A percentile compares a stretch with the other conserved stretches of the same genome.
phyloP scores from a whole-genome alignment of 2,797 vertebrate species.

The Lagorchestes hirsutus region DNA sequence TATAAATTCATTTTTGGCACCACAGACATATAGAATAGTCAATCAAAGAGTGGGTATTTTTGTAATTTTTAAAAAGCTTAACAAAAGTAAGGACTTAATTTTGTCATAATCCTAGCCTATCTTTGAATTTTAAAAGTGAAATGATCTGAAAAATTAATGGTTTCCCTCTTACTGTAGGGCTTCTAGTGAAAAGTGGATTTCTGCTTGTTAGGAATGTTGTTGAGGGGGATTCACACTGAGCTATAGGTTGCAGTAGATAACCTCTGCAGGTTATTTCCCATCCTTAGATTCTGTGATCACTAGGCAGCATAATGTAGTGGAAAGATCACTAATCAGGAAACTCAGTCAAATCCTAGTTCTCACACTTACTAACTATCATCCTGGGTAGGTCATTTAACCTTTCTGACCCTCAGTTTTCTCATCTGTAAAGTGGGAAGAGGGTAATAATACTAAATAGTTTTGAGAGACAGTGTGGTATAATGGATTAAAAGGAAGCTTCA shows the following conservation, averaged over 20 bases:
- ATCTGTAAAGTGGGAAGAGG: neutral
- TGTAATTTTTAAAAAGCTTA: conserved; percentile 24
- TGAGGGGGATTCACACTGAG: neutral
- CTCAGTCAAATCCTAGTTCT: neutral
- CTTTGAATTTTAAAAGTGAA: neutral
- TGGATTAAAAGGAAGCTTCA: neutral
- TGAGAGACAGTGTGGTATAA: neutral
- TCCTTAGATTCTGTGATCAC: neutral
- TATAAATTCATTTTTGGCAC: conserved; percentile 34
- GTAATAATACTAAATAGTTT: neutral
- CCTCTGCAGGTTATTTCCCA: neutral
- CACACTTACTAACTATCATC: neutral
- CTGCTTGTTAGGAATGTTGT: neutral
- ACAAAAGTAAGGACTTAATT: conserved; percentile 25
- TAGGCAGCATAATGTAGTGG: neutral
- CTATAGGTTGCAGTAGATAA: neutral
- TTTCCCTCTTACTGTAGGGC: neutral
- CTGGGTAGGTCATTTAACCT: neutral
- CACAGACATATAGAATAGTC: conserved; percentile 8
- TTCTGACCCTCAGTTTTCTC: neutral
- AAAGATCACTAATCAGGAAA: neutral
- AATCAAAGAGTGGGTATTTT: neutral
- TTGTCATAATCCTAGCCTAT: neutral
- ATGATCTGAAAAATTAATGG: neutral
- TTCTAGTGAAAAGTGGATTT: neutral